Base-by-base conservation (phyloP, 1,140 invertebrate species). In the Drosophila rufa region DNA sequence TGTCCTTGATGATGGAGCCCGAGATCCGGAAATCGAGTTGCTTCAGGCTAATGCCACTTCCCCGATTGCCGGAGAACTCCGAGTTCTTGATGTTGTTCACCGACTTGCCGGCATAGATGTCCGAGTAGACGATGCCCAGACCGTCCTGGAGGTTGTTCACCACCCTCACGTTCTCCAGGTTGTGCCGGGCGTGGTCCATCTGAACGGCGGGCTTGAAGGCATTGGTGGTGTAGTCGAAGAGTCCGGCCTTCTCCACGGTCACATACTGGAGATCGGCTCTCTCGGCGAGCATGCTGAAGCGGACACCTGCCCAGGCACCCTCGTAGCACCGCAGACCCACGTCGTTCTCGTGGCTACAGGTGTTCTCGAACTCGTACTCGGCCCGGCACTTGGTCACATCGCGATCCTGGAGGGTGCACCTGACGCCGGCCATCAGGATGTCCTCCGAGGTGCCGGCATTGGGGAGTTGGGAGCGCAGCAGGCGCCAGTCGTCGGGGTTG, bases 171-270 rank as follows among this genome's bases (percentile, higher is more conserved):
- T 97, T 96, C 87, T 98, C 96, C 73, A 99, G 94, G 27, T 97
- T 96, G 91, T 99, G 98, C 59, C 97, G 95, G 57, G 98, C 97
- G 93, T 99, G 99, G 93, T 99, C 99, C 64, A 99, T 97, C 94
- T 99, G 98, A 3, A 99, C 93, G 0, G 98, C 99, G 50, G 97
- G 97, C 91, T 97, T 98, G 79, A 99, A 99, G 4, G 95, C 92
- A 93, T 97, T 97, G 0, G 97, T 98, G 1, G 97, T 95, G 92
- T 98, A 99, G 94, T 99, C 99, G 17, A 99, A 94, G 0, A 99
- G 94, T 0, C 99, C 99, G 6, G 98, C 98, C 93, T 96, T 96
- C 93, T 99, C 97, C 58, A 99, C 96, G 7, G 96, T 96, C 6
- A 98, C 95, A 82, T 96, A 97, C 89, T 98, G 97, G n/a, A 99